Percentiles rank a stretch among this genome's conserved stretches.
Conservation (phyloP, 2,888 invertebrate genomes). For the Teleiodes luculella region DNA sequence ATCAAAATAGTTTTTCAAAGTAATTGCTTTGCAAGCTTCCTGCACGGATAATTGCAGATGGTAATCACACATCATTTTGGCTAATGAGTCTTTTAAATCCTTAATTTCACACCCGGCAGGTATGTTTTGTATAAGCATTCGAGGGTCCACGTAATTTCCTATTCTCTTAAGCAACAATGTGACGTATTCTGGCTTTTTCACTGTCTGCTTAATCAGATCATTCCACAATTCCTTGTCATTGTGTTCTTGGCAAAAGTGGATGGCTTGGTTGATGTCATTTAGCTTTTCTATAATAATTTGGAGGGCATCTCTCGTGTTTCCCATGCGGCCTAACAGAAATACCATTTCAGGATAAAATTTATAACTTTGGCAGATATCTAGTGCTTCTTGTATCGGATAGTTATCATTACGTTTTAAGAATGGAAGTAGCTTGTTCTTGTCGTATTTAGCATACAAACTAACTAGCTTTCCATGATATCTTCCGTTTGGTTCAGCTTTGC, state of each 20-base stretch:
- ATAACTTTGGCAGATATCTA: constrained; percentile 91
- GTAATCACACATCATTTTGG: constrained; percentile 97
- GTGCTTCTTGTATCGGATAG: constrained; percentile 95
- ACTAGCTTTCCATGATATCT: constrained; percentile 93
- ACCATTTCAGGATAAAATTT: constrained; percentile 95
- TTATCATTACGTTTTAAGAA: constrained; percentile 93
- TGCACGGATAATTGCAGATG: constrained; percentile 94
- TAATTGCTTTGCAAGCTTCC: constrained; percentile 92
- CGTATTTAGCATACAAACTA: constrained; percentile 93
- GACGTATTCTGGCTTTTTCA: constrained; percentile 88
- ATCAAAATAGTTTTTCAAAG: constrained; percentile 93
- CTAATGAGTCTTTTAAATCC: constrained; percentile 92
- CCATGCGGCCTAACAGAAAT: constrained; percentile 92
- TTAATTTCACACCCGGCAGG: constrained; percentile 91
- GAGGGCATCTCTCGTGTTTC: constrained; percentile 93
- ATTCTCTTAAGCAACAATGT: constrained; percentile 79
- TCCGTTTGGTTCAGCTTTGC: constrained; percentile 87
- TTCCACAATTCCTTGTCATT: constrained; percentile 96
- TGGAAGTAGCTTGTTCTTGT: constrained; percentile 88
- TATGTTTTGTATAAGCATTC: constrained; percentile 91
- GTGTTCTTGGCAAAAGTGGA: constrained; percentile 97
- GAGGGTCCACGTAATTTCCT: constrained; percentile 91
- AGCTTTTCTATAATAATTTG: constrained; percentile 91
- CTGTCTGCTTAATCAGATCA: constrained; percentile 91
- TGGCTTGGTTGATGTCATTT: constrained; percentile 94